Base-by-base conservation (phyloP, 2,113 vertebrate species). In the Otocyon megalotis region DNA sequence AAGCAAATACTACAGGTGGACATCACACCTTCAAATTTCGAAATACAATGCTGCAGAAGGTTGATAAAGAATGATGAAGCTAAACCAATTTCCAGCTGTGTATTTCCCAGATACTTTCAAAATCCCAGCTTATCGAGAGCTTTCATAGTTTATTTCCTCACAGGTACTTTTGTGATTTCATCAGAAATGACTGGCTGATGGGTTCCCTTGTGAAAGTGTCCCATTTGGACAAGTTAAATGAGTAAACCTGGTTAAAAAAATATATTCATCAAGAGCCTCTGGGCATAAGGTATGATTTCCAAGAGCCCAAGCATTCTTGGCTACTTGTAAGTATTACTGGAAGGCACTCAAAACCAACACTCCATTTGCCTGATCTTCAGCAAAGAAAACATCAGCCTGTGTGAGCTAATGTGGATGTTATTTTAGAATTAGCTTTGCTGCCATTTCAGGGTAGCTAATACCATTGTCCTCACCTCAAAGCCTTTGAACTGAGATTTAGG, bases 241-340 rank as follows among this genome's bases (percentile, higher is more conserved):
- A 98, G 89, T 86, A 93, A 96, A 98, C 58, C 53, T 98, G 94
- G 91, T 96, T 94, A 83, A 93, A 97, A 95, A 97, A 94, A 95
- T 69, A 96, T 54, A 97, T n/a, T 63, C 35, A 88, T 86, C 95
- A 90, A 92, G 76, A 98, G 80, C 88, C 95, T 90, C 0, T 83
- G 32, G 4, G 60, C 86, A 93, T 93, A 80, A 97, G 86, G 96
- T 79, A 97, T n/a, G 77, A 76, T 97, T 32, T 96, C 90, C 88
- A 96, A 97, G 85, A 97, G 69, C 91, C 60, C 63, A 69, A 92
- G 84, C 93, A 98, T 77, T 86, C 95, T 97, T 32, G 26, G 80
- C 94, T 97, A 93, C 83, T 97, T 93, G 58, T 72, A 79, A 98
- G 94, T 93, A 97, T 83, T 72, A 76, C 5, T 96, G 95, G 98